A percentile compares a stretch with the other conserved stretches of the same genome.
Evolutionary conservation across 2,888 invertebrate genomes (phyloP).

Genomic region (Beris chalybata): DNA sequence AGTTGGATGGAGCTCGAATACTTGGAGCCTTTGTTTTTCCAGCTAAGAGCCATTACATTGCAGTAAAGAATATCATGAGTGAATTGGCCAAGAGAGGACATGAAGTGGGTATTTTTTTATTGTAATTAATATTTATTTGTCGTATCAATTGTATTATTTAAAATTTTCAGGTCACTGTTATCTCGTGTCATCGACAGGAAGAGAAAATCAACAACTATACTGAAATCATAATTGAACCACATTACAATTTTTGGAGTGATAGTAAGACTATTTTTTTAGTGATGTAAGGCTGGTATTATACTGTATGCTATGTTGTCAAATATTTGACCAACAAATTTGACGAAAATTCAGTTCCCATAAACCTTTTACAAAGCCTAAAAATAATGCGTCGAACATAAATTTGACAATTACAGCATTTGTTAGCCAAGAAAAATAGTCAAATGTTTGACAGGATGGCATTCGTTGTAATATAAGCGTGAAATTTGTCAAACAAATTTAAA

Average conservation of each 20-base stretch:
- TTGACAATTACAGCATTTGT: too few species aligned
- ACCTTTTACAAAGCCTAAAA: too few species aligned
- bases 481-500: too few species aligned
- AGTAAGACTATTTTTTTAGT: slow-evolving; percentile 41
- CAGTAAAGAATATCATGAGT: slow-evolving; percentile 54
- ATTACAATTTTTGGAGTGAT: slow-evolving; percentile 50
- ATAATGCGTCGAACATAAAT: too few species aligned
- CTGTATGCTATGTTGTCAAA: too few species aligned
- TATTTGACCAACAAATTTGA: too few species aligned
- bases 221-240: slow-evolving; percentile 49
- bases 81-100: slow-evolving; percentile 57
- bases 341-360: too few species aligned
- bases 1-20: slow-evolving; percentile 44
- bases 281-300: not conserved
- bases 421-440: too few species aligned
- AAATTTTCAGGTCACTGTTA: slow-evolving; percentile 48
- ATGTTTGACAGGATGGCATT: too few species aligned
- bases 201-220: slow-evolving; percentile 50
- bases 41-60: slow-evolving; percentile 54
- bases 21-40: slow-evolving; percentile 51
- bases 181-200: slow-evolving; percentile 50
- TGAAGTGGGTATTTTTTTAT: slow-evolving; percentile 46
- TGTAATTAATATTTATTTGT: not conserved
- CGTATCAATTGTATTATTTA: not conserved
- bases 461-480: too few species aligned